Evolutionary conservation across 2,797 vertebrate species (phyloP).

Genomic region (Oceanodroma leucorhoa): DNA sequence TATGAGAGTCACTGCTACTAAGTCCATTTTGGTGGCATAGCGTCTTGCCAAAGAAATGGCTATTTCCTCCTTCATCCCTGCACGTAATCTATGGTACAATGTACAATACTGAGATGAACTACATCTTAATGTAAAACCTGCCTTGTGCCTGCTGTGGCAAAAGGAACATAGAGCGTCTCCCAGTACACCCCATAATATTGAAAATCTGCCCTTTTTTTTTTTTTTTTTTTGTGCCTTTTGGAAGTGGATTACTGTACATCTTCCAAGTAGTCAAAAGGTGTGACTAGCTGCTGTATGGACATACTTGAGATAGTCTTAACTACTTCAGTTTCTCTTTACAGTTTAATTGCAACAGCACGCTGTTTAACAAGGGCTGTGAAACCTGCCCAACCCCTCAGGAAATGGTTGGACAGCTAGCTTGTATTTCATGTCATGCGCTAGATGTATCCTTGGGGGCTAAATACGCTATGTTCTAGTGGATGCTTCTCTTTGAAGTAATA

Average conservation of each 20-base stretch:
- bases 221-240: not conserved
- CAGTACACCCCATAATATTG: not conserved
- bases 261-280: not conserved
- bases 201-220: not conserved
- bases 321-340: not conserved
- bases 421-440: accelerated
- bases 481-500: not conserved
- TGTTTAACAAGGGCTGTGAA: not conserved
- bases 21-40: not conserved
- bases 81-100: not conserved
- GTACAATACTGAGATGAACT: not conserved
- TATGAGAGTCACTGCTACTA: not conserved
- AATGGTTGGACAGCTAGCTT: not conserved
- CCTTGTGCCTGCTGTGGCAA: not conserved
- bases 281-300: not conserved
- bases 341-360: not conserved
- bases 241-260: not conserved
- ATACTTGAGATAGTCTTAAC: not conserved
- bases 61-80: not conserved
- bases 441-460: not conserved
- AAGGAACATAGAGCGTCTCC: not conserved
- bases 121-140: not conserved
- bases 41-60: not conserved
- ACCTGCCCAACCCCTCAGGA: not conserved
- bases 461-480: accelerated